Base-by-base conservation (phyloP, 2,113 vertebrate genomes). In the Hydrochoerus hydrochaeris region DNA sequence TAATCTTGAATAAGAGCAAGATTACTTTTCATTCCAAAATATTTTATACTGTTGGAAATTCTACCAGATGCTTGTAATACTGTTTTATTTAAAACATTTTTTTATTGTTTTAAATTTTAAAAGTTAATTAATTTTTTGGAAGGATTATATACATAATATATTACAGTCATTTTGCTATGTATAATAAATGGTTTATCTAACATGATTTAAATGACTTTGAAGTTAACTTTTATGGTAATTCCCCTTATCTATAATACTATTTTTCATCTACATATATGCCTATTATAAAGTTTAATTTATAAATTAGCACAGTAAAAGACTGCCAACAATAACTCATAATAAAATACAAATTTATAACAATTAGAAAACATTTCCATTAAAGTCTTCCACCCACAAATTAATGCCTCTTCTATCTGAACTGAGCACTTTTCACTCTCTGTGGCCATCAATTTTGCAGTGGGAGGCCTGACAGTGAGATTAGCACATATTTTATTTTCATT, bases 201-300 rank as follows among this genome's bases (percentile, higher is more conserved):
- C 19, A 57, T 65, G 46, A 65, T 78, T 87, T 94, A 85, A 94
- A 88, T 73, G 88, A 92, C 35, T 92, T 38, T 75, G 32, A 86
- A 86, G 20, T 57, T 88, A 73, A 57, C 57, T 88, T 88, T 73
- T 88, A 57, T 57, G 16, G 26, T 22, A 73, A n/a, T 88, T 16
- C 32, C 10, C 32, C 52, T 41, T 71, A 58, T 20, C 26, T 73
- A 17, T 14, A 30, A 57, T 57, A 73, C 26, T 73, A 17, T 73
- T 88, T 87, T 73, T 73, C 65, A n/a, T 87, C 16, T 26, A n/a
- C 11, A 69, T 30, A 87, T 16, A 88, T n/a, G 30, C 3, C 30
- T 49, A 49, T 35, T 16, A 65, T 85, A 85, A 65, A 65, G 17
- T 52, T 52, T 32, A 41, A 73, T 41, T 41, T 30, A 58, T 73